These are phyloP conservation scores for Fragum fragum DNA, from an alignment of 2,888 invertebrate genomes.

Conservation along the genomic window DNA sequence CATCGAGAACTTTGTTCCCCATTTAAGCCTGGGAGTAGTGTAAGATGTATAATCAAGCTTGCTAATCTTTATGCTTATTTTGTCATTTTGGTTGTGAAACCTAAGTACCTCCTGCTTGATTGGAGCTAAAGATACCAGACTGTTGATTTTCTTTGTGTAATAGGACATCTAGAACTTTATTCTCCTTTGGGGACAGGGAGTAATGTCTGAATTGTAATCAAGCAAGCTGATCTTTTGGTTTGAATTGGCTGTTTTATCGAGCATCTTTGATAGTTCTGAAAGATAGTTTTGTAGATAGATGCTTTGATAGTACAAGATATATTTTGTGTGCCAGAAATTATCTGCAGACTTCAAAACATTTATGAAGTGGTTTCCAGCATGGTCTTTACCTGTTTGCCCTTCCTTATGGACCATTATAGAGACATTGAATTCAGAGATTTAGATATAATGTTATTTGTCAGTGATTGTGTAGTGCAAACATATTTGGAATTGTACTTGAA, in stretches of 20 bases:
- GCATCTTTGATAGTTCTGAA: conserved; percentile 14
- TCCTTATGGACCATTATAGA: neutral
- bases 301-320: conserved; percentile 10
- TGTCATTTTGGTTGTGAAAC: no score
- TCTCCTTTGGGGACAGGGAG: neutral
- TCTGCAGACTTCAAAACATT: conserved; percentile 5
- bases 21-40: neutral
- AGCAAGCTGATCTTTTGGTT: conserved; percentile 15
- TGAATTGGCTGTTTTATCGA: conserved; percentile 7
- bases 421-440: no score
- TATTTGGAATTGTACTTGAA: no score
- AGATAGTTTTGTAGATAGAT: conserved; percentile 18
- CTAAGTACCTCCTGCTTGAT: no score
- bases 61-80: neutral
- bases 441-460: no score
- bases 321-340: conserved; percentile 16
- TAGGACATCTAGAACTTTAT: conserved; percentile 16
- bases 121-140: no score
- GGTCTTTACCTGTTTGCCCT: conserved; percentile 16
- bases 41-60: conserved; percentile 10
- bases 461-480: no score
- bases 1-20: conserved; percentile 15
- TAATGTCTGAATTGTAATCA: conserved; percentile 22
- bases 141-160: no score
- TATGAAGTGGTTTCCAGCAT: conserved; percentile 24